Percentiles rank a stretch among this genome's conserved stretches.
These are phyloP conservation scores for Gambusia affinis DNA, from an alignment of 2,113 vertebrate genomes.

Conservation along the genomic window DNA sequence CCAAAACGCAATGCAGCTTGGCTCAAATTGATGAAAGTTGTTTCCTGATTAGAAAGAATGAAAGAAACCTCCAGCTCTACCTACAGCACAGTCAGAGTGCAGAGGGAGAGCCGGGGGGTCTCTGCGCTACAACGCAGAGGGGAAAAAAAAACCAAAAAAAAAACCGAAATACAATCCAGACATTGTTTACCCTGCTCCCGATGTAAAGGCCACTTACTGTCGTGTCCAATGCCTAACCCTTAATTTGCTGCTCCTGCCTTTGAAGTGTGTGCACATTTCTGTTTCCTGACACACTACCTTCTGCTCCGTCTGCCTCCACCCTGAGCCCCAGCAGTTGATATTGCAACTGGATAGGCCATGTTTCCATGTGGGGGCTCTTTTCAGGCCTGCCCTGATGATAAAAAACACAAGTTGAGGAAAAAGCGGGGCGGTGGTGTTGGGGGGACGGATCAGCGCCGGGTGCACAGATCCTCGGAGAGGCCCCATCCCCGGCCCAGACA, in stretches of 20 bases:
- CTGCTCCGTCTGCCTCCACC: constrained; percentile 41
- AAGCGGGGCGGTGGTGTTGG: constrained; percentile 59
- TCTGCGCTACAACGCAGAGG: constrained; percentile 55
- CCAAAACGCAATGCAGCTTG: constrained; percentile 42
- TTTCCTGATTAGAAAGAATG: constrained; percentile 37
- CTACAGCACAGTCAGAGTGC: constrained; percentile 66
- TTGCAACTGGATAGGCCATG: constrained; percentile 83
- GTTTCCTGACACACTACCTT: constrained; percentile 80
- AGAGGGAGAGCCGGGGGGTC: constrained; percentile 64
- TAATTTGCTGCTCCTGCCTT: constrained; percentile 79
- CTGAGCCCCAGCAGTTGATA: constrained; percentile 62
- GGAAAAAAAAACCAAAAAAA: constrained; percentile 10
- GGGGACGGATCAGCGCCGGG: constrained; percentile 60
- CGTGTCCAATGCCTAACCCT: constrained; percentile 79
- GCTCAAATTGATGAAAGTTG: constrained; percentile 56
- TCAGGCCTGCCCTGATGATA: constrained; percentile 76
- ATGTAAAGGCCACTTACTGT: constrained; percentile 81
- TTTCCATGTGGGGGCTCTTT: constrained; percentile 80
- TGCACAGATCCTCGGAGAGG: constrained; percentile 75
- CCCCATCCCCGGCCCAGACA: constrained; percentile 77
- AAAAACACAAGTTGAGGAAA: constrained; percentile 77
- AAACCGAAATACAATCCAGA: constrained; percentile 75
- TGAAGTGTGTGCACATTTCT: constrained; percentile 82
- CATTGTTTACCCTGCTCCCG: constrained; percentile 79
- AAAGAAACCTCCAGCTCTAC: constrained; percentile 40